Conservation (phyloP, 2,888 invertebrate genomes). For the Oeneis ivallda region DNA sequence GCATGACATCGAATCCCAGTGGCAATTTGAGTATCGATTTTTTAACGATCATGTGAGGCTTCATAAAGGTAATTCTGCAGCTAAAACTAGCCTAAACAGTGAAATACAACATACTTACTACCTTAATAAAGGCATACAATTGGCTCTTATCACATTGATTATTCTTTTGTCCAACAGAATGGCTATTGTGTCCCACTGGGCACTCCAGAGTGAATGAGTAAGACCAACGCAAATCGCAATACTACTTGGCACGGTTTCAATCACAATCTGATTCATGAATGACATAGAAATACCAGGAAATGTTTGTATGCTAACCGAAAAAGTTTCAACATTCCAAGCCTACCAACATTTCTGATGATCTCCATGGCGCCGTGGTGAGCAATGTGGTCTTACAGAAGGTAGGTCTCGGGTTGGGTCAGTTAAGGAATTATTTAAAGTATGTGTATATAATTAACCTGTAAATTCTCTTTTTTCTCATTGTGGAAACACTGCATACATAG, state of each 20-base stretch:
- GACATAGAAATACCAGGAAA: slow-evolving; percentile 33
- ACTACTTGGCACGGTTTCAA: slow-evolving; percentile 58
- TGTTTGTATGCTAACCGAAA: slow-evolving; percentile 10
- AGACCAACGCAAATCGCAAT: slow-evolving; percentile 32
- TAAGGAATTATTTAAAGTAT: too few species aligned
- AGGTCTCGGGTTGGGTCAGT: too few species aligned
- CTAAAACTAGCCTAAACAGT: too few species aligned
- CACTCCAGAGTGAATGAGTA: slow-evolving; percentile 47
- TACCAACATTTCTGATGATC: background rate
- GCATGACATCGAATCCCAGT: too few species aligned
- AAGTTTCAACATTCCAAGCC: background rate
- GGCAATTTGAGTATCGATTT: too few species aligned
- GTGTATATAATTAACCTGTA: too few species aligned
- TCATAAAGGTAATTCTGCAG: too few species aligned
- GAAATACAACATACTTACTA: background rate
- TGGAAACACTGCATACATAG: too few species aligned
- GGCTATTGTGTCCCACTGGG: slow-evolving; percentile 27
- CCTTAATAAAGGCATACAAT: background rate
- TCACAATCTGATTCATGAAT: slow-evolving; percentile 52
- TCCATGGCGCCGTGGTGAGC: too few species aligned
- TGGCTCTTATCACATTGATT: slow-evolving; percentile 5
- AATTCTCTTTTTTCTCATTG: too few species aligned
- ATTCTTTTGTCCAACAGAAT: slow-evolving; percentile 32
- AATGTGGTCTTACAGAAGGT: too few species aligned
- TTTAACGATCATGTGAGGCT: too few species aligned